phyloP scores from a whole-genome alignment of 1,140 invertebrate genomes.

The Prorops nasuta region DNA sequence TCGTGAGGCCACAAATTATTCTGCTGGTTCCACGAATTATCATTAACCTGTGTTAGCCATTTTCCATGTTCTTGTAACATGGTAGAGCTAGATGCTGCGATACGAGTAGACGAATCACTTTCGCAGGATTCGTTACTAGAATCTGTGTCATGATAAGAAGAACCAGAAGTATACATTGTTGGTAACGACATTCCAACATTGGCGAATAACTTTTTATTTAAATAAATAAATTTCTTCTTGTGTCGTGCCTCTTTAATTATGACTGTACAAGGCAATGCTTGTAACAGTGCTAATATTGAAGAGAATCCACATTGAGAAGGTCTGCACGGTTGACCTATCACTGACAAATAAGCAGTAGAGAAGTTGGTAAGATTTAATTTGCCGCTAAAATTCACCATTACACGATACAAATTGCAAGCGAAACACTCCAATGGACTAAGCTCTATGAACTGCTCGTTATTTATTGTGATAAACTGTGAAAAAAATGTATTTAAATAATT shows the following conservation, averaged over 20 bases:
- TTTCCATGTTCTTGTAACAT: constrained; percentile 27
- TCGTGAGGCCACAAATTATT: constrained; percentile 25
- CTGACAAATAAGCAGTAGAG: constrained; percentile 57
- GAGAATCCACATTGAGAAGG: constrained; percentile 61
- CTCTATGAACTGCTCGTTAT: constrained; percentile 52
- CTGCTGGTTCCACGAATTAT: constrained; percentile 32
- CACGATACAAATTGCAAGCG: constrained; percentile 59
- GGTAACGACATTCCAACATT: constrained; percentile 43
- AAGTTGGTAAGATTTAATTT: constrained; percentile 59
- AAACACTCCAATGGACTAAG: constrained; percentile 61
- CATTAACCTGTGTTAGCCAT: constrained; percentile 25
- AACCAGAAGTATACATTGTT: constrained; percentile 20
- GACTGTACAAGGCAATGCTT: constrained; percentile 62
- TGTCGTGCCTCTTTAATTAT: constrained; percentile 46
- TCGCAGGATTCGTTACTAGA: constrained; percentile 49
- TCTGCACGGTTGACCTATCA: constrained; percentile 59
- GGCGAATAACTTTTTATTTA: constrained; percentile 51
- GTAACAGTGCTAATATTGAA: constrained; percentile 55
- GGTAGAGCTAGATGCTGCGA: constrained; percentile 25
- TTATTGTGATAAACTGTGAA: constrained; percentile 38
- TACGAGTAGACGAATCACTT: constrained; percentile 37
- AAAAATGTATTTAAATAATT: constrained; percentile 18
- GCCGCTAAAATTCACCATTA: constrained; percentile 59
- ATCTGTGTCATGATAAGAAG: constrained; percentile 41
- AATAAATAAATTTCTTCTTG: constrained; percentile 46